phyloP scores from a whole-genome alignment of 1,140 invertebrate species.

The Drosophila punjabiensis region DNA sequence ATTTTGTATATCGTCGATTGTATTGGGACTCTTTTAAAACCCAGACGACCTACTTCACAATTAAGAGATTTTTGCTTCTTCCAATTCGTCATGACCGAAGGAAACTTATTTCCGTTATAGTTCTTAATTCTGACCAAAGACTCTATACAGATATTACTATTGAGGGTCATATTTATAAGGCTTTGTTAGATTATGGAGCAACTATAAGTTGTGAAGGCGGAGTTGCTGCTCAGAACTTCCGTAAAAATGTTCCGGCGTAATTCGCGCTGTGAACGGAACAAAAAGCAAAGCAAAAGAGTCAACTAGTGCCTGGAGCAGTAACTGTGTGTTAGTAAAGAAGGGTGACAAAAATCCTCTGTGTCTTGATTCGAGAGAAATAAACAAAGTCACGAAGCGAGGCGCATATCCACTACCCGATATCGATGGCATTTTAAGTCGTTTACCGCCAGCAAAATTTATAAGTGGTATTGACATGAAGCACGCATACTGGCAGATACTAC shows the following conservation, averaged over 20 bases:
- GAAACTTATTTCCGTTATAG: neutral
- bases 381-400: too few species aligned
- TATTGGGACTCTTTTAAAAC: neutral
- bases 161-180: neutral
- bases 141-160: too few species aligned
- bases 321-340: too few species aligned
- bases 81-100: neutral
- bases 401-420: too few species aligned
- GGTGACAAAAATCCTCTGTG: too few species aligned
- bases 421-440: too few species aligned
- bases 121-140: neutral
- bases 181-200: neutral
- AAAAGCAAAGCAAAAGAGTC: too few species aligned
- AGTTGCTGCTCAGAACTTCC: neutral
- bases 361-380: too few species aligned
- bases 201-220: neutral
- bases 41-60: neutral
- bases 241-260: neutral
- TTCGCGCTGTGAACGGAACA: neutral
- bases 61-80: slow-evolving; percentile 1
- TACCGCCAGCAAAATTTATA: too few species aligned
- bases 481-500: neutral
- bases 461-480: neutral
- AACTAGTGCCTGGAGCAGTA: too few species aligned
- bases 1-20: neutral